Evolutionary conservation across 92 coral and sea anemone species (phyloP), one percentile per base, ranked within the genome.

Genomic region (Zoanthus solanderi): DNA sequence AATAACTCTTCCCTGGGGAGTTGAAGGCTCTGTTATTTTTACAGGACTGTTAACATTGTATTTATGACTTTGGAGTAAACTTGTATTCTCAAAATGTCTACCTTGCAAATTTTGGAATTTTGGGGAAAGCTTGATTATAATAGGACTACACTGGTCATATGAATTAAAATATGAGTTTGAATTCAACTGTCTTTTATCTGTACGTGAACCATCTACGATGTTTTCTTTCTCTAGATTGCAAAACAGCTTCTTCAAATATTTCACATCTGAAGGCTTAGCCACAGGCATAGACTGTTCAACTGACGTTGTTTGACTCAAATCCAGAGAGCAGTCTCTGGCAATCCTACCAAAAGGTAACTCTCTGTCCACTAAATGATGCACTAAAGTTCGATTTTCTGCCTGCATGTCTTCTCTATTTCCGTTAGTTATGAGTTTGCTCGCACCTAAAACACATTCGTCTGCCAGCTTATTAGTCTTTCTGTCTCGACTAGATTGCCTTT

Each of bases 1-100:
- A 45, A 44, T 44, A 9, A n/a, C 32, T 47, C 47, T 46, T 12
- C 23, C 74, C 14, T 42, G 45, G 28, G 85, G 85, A 80, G 85
- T 80, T 2, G 85, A 63, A 9, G 60, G 75, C 28, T 9, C 4
- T 28, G 78, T 2, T 53, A 13, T 14, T 29, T 53, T 9, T 76
- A 23, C 23, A 16, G 17, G 11, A 56, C 81, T 50, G 17, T 56
- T 53, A 6, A 10, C 32, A 73, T 7, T 73, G 45, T 32, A 30
- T 1, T 8, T 14, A 31, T 6, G 5, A 69, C 30, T 69, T 69
- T 69, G 17, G 17, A 0, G 45, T 31, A 69, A 69, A 63, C 29
- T 63, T 63, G 69, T 63, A 13, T 63, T 63, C 23, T 63, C 69
- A 63, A 11, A 4, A 11, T 7, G 9, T 17, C 28, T 63, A 7